phyloP scores from a whole-genome alignment of 2,888 invertebrate species.

The Parelbella ahira region DNA sequence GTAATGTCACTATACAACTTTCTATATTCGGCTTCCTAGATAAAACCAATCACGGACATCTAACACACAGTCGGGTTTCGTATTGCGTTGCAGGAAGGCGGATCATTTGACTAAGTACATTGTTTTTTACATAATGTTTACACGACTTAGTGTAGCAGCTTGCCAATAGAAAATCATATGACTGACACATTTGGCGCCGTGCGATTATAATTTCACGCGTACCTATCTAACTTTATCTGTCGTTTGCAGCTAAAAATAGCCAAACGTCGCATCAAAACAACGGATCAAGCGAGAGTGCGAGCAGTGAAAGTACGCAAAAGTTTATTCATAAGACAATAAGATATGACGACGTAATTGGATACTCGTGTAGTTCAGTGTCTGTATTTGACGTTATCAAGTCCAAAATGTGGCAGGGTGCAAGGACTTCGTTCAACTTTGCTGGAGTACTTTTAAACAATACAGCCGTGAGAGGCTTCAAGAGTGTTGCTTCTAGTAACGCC shows the following conservation, averaged over 20 bases:
- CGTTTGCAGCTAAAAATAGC: conserved; percentile 70
- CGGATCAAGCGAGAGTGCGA: conserved; percentile 35
- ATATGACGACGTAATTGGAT: conserved; percentile 36
- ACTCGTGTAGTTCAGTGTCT: conserved; percentile 17
- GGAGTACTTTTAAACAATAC: conserved; percentile 54
- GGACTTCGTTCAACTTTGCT: conserved; percentile 54
- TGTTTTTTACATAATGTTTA: too few species aligned
- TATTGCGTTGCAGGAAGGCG: conserved; percentile 9
- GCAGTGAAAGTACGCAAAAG: conserved; percentile 51
- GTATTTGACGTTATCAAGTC: conserved; percentile 42
- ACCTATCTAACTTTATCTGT: conserved; percentile 47
- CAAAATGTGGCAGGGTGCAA: conserved; percentile 70
- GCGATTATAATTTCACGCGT: conserved; percentile 24
- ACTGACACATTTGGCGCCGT: conserved; percentile 59
- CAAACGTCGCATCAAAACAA: conserved; percentile 63
- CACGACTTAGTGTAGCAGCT: too few species aligned
- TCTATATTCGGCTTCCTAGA: conserved; percentile 23
- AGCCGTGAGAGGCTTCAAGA: conserved; percentile 52
- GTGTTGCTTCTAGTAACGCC: conserved; percentile 43
- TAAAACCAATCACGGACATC: conserved; percentile 12
- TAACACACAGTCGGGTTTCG: background rate
- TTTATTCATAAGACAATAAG: conserved; percentile 39
- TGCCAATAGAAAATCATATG: conserved; percentile 56
- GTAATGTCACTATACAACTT: conserved; percentile 27
- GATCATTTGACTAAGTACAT: too few species aligned